Base-by-base conservation (phyloP, 2,888 invertebrate genomes). In the Eucriotettix oculatus region DNA sequence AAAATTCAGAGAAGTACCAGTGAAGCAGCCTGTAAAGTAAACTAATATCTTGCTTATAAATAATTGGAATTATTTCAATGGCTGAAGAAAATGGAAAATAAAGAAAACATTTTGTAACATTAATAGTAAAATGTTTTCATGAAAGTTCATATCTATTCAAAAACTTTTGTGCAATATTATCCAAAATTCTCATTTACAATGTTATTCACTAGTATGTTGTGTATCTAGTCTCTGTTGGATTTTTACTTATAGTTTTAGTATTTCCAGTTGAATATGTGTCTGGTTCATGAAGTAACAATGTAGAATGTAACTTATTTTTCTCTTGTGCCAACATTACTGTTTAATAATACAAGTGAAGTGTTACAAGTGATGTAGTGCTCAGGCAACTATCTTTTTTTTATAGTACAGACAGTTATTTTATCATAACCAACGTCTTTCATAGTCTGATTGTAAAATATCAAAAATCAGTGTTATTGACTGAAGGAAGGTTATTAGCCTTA, bases 391-490 rank as follows among this genome's bases (percentile, higher is more conserved):
- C 29, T 29, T 29, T 29, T 29, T 29, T 29, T 29, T 29, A 5
- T 29, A 29, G 29, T 29, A 29, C 29, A 29, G 29, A 29, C 29
- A 29, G 29, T 29, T 29, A 29, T 29, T 29, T 48, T 16, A 48
- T 48, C 41, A 52, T 59, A 56, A 59, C 59, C 59, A 56, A 59
- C 54, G 59, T 59, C 59, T 59, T 59, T 59, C 59, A 59, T 59
- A 41, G 48, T 59, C 41, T 56, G n/a, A 53, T 54, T 54, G 54
- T 43, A 54, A 58, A 52, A 52, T 52, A 52, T 52, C 16, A 16
- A 52, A 52, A 52, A 16, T 16, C n/a, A 16, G 16, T 52, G 10
- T 52, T 52, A 16, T 16, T 52, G n/a, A 16, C 16, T 16, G 52
- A 16, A 52, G 16, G 52, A 16, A 52, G 52, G 52, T 16, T 52